Evolutionary conservation across 2,888 invertebrate genomes (phyloP), one percentile per base, ranked within the genome.

Genomic region (Luffia ferchaultella): DNA sequence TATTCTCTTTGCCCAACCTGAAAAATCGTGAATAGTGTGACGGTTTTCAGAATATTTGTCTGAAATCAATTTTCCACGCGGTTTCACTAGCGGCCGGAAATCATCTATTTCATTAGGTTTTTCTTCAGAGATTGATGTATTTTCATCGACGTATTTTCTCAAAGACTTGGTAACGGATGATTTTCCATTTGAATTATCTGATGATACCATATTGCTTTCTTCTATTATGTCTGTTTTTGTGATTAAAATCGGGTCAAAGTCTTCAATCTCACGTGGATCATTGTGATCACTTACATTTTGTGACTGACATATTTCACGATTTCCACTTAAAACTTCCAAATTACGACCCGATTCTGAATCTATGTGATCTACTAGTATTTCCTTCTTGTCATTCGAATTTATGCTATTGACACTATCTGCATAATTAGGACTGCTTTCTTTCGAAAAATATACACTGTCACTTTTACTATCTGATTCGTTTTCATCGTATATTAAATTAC

Each of bases 1-100:
- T 40, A 79, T 75, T 60, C 83, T 74, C 58, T 80, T 82, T 50
- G 63, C 71, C 82, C 82, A 82, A 53, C 77, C 73, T 15, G 68
- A 62, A 53, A 72, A 63, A 45, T 80, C 79, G 53, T 78, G 75
- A 46, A 78, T 54, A 17, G 78, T 76, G 57, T 82, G 78, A 40
- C 78, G 74, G 59, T 76, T 65, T 41, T 70, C 63, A 42, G 67
- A 63, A 16, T 46, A 57, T 59, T 56, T 62, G n/a, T 5, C 5
- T 16, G 40, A 18, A 16, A 66, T 49, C 55, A 59, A 48, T 58
- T 68, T 74, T 45, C 65, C 60, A 50, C 70, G 63, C 53, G 62
- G 54, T 46, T 59, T 54, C n/a, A 68, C 67, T 53, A 3, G 30
- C 30, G 30, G 30, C 30, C 30, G 30, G 30, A 3, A 3, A 12